A percentile compares a stretch with the other conserved stretches of the same genome.
phyloP scores from a whole-genome alignment of 2,888 invertebrate species.

The Pristionchus arcanus region DNA sequence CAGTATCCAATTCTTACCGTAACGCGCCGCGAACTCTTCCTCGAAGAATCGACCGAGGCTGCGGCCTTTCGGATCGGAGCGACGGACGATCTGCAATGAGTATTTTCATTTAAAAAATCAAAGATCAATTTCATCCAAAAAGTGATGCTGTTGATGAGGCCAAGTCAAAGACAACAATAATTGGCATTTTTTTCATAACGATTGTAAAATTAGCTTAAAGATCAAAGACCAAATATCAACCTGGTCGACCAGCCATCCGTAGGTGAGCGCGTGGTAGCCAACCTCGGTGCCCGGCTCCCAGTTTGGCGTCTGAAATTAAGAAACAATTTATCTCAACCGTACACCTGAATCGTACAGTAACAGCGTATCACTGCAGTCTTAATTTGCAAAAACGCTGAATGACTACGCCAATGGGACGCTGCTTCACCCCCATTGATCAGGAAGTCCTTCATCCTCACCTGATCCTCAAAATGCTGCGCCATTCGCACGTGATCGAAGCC shows the following conservation, averaged over 20 bases:
- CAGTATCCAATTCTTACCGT: conserved; percentile 57
- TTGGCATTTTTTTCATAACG: no score
- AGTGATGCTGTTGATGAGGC: not conserved
- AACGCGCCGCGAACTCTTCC: conserved; percentile 69
- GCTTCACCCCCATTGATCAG: no score
- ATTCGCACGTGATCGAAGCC: conserved; percentile 77
- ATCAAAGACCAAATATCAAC: conserved; percentile 60
- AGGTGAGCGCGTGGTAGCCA: conserved; percentile 81
- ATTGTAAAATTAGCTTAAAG: no score
- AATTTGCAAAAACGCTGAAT: no score
- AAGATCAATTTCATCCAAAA: not conserved
- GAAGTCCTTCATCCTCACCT: no score
- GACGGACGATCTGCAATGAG: conserved; percentile 61
- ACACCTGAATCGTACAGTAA: not conserved
- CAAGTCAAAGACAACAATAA: not conserved
- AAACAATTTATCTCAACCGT: no score
- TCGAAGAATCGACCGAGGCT: conserved; percentile 75
- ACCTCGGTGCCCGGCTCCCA: conserved; percentile 74
- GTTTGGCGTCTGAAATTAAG: conserved; percentile 68
- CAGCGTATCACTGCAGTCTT: not conserved
- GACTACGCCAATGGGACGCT: no score
- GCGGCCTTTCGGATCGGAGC: conserved; percentile 70
- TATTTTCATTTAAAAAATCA: not conserved
- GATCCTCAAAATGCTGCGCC: conserved; percentile 77
- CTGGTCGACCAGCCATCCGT: conserved; percentile 80